Conservation (phyloP, 2,888 invertebrate species). For the Acanthosepion lycidas region DNA sequence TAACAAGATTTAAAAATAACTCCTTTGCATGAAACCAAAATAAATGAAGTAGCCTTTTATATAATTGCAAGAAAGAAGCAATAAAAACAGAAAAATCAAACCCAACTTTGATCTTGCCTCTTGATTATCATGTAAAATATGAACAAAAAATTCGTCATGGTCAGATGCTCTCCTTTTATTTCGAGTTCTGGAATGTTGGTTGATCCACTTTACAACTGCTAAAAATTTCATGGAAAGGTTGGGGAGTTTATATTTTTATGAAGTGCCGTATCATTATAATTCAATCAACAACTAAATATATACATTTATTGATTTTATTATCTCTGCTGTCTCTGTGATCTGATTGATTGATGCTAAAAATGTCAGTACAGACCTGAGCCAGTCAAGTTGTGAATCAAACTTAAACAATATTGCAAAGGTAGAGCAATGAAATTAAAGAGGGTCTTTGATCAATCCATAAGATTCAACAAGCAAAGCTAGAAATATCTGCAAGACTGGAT, state of each 20-base stretch:
- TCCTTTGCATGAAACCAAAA: not conserved
- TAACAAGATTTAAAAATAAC: too few relatives aligned
- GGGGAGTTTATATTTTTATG: not conserved
- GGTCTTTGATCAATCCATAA: too few relatives aligned
- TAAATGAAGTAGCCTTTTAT: not conserved
- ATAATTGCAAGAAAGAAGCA: not conserved
- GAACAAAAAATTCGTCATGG: not conserved
- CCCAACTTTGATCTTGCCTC: not conserved
- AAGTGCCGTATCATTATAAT: not conserved
- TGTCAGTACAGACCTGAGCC: not conserved
- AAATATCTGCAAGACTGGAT: too few relatives aligned
- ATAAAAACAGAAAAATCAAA: not conserved
- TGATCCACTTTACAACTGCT: not conserved
- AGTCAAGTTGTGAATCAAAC: too few relatives aligned
- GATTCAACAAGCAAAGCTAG: too few relatives aligned
- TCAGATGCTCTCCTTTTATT: not conserved
- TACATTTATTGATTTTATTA: slow-evolving; percentile 22
- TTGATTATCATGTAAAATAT: not conserved
- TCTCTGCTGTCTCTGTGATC: not conserved
- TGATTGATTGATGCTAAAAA: not conserved
- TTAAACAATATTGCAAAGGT: not conserved
- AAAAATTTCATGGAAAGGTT: not conserved
- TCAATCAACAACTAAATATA: not conserved
- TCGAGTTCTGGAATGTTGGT: not conserved
- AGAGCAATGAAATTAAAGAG: not conserved